Conservation (phyloP, 2,888 invertebrate genomes). For the Drosophila neotestacea region DNA sequence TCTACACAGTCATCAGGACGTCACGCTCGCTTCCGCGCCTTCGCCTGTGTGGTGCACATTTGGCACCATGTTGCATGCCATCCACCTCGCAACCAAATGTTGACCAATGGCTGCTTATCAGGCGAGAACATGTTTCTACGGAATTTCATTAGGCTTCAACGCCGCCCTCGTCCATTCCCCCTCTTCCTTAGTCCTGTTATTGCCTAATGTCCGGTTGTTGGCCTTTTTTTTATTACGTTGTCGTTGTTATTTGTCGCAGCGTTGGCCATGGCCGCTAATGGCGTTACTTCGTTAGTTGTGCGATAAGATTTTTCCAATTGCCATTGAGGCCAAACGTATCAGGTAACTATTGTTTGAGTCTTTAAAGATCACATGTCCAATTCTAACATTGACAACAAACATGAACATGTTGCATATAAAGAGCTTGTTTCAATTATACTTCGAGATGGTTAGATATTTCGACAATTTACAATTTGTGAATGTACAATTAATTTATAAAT, state of each 20-base stretch:
- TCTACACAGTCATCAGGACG: slow-evolving; percentile 29
- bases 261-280: slow-evolving; percentile 62
- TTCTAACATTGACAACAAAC: slow-evolving; percentile 5
- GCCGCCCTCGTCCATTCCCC: not conserved
- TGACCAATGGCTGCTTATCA: slow-evolving; percentile 82
- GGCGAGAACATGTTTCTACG: slow-evolving; percentile 82
- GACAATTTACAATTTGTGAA: too few species aligned
- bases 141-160: slow-evolving; percentile 71
- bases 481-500: too few species aligned
- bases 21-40: slow-evolving; percentile 69
- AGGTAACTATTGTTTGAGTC: slow-evolving; percentile 18
- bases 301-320: slow-evolving; percentile 68
- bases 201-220: slow-evolving; percentile 68
- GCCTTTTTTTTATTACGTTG: slow-evolving; percentile 57
- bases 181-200: slow-evolving; percentile 17
- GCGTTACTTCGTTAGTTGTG: slow-evolving; percentile 77
- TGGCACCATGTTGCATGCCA: slow-evolving; percentile 63
- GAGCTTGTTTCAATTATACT: not conserved
- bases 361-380: slow-evolving; percentile 28
- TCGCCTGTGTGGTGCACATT: slow-evolving; percentile 74
- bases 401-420: slow-evolving; percentile 5
- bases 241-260: slow-evolving; percentile 53
- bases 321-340: slow-evolving; percentile 15
- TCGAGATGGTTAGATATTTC: not conserved
- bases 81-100: slow-evolving; percentile 30